Base-by-base conservation (phyloP, 2,113 vertebrate genomes). In the Eretmochelys imbricata region DNA sequence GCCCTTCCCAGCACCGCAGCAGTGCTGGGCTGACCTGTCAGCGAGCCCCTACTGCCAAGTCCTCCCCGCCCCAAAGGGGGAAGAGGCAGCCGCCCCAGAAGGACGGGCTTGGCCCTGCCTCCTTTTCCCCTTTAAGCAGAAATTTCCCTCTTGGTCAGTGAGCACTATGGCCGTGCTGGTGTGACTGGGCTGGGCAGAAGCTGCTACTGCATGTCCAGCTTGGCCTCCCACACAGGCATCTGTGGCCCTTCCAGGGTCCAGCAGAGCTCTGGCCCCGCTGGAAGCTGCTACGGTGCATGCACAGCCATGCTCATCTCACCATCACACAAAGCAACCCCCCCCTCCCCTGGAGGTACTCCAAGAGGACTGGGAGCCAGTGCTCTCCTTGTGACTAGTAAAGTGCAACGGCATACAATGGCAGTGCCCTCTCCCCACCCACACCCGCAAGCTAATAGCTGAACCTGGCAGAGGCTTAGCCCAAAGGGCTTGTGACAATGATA, bases 351-450 rank as follows among this genome's bases (percentile, higher is more conserved):
- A 76, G 89, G 24, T 50, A 10, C 80, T 46, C 0, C 0, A 4
- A n/a, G n/a, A 17, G 69, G 69, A 22, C 8, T 22, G 8, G 8
- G 5, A 0, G 29, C 25, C 0, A 0, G 62, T 5, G 81, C 57
- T 92, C 84, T 86, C 53, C 81, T 2, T 25, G 83, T 0, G 2
- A 84, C 89, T 94, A 87, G 80, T 24, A 80, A 49, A 89, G 78
- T 6, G 2, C 6, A 57, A 89, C 83, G 53, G 22, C 1, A 0
- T 90, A 85, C 49, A 4, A 89, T 89, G 80, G 35, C 79, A 35
- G 29, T 17, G 27, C 55, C 29, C 55, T 25, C 17, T 16, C 53
- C 65, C 2, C 3, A 85, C 80, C n/a, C 0, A 42, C 42, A 42
- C 42, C 42, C 42, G 3, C 75, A 55, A 69, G n/a, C 85, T 93